Evolutionary conservation across 2,113 vertebrate species (phyloP).

Genomic region (Genyomyrus donnyi): DNA sequence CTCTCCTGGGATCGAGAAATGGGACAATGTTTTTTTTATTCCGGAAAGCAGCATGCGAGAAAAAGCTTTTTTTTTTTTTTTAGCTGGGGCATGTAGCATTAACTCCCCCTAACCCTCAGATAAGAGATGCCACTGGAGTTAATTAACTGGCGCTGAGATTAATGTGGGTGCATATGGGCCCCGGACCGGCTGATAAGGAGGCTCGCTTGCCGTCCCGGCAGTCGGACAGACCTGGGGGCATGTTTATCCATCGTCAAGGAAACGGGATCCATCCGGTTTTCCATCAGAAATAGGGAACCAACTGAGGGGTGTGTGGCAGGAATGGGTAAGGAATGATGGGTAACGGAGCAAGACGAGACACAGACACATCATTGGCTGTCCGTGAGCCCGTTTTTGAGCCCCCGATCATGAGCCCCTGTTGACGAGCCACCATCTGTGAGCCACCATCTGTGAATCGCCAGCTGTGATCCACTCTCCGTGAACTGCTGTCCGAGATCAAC

Average conservation of each 20-base stretch:
- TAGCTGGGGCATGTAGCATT: background rate
- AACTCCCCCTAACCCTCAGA: constrained; percentile 14
- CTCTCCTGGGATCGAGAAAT: constrained; percentile 1
- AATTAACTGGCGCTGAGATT: constrained; percentile 29
- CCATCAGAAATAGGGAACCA: background rate
- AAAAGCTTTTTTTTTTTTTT: no score
- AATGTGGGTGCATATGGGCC: constrained; percentile 20
- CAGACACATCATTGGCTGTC: background rate
- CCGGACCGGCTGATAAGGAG: constrained; percentile 23
- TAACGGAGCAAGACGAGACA: background rate
- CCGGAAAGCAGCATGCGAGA: background rate
- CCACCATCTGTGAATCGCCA: no score
- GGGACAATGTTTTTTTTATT: constrained; percentile 34
- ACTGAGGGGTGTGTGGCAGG: background rate
- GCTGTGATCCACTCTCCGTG: no score
- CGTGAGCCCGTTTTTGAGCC: background rate
- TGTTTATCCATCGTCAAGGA: background rate
- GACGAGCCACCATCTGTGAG: background rate
- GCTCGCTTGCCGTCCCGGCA: constrained; percentile 18
- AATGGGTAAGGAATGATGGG: background rate
- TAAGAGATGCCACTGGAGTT: constrained; percentile 30
- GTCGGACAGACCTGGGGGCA: constrained; percentile 3
- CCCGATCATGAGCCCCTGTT: background rate
- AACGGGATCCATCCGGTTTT: constrained; percentile 15
- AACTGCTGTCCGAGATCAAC: background rate